phyloP scores from a whole-genome alignment of 1,140 invertebrate species.

The Lepeophtheirus salmonis region DNA sequence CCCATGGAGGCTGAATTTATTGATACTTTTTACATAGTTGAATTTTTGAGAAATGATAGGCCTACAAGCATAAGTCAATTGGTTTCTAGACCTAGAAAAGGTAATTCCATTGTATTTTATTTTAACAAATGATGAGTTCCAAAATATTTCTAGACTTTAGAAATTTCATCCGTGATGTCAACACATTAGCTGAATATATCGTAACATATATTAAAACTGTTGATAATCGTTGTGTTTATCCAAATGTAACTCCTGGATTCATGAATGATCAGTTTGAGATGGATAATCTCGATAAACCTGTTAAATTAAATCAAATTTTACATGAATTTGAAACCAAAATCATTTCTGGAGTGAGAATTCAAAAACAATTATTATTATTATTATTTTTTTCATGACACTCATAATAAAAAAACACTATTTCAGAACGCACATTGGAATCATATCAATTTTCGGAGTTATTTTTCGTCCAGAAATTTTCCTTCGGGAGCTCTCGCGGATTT shows the following conservation, averaged over 20 bases:
- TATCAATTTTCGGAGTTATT: not conserved
- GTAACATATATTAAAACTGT: not conserved
- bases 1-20: not conserved
- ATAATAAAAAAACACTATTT: not conserved
- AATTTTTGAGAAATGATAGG: conserved; percentile 1
- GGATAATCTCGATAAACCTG: not conserved
- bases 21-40: not conserved
- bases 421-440: not conserved
- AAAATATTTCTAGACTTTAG: not conserved
- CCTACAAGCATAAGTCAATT: not conserved
- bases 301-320: not conserved
- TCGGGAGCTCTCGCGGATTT: not conserved
- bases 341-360: no score
- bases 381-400: not conserved
- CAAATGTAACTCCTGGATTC: not conserved
- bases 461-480: not conserved
- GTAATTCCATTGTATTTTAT: not conserved
- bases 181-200: not conserved
- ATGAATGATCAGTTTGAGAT: not conserved
- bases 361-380: not conserved
- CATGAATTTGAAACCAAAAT: not conserved
- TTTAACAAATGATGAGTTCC: not conserved
- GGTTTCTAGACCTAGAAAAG: not conserved
- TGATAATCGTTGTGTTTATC: not conserved
- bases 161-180: not conserved